phyloP scores from a whole-genome alignment of 2,888 invertebrate species.

The Nomada fucata region DNA sequence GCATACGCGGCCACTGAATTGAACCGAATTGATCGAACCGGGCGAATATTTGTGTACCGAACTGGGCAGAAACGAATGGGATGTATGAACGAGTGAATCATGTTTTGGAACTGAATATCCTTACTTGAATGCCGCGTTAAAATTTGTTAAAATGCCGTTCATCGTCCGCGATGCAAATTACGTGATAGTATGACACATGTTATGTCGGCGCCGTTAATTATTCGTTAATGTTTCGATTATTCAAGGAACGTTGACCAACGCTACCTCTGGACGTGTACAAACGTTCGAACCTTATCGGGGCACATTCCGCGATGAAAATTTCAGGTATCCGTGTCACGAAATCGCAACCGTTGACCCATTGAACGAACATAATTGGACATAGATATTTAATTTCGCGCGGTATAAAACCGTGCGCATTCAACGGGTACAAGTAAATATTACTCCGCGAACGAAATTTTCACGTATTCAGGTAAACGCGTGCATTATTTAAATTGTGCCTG shows the following conservation, averaged over 20 bases:
- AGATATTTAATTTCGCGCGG: conserved; percentile 28
- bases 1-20: background rate
- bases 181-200: background rate
- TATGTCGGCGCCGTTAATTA: conserved; percentile 17
- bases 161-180: background rate
- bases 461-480: no score
- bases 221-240: conserved; percentile 22
- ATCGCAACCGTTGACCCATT: conserved; percentile 40
- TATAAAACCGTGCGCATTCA: conserved; percentile 6
- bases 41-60: background rate
- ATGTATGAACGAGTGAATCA: no score
- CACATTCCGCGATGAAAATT: conserved; percentile 19
- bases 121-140: conserved; percentile 1
- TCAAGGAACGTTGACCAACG: conserved; percentile 8
- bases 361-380: conserved; percentile 33
- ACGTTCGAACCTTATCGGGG: background rate
- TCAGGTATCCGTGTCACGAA: background rate
- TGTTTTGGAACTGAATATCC: background rate
- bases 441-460: background rate
- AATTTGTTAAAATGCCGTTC: background rate
- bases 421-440: conserved; percentile 16
- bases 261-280: conserved; percentile 4
- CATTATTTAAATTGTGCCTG: background rate
- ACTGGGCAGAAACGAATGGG: no score
- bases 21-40: no score